Base-by-base conservation (phyloP, 2,113 vertebrate genomes). In the Albula goreensis region DNA sequence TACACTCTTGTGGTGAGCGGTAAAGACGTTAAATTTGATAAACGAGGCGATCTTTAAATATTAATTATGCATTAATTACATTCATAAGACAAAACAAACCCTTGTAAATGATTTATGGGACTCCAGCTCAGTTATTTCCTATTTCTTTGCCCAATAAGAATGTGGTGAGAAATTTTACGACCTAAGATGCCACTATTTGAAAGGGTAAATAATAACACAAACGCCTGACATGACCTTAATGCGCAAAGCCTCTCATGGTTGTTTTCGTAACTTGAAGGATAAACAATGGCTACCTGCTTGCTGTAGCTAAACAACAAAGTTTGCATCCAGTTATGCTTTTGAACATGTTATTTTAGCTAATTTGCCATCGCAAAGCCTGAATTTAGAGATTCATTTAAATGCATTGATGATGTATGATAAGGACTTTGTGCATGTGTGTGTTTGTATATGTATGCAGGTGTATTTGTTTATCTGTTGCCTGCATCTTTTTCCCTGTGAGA, bases 1-100 rank as follows among this genome's bases (percentile, higher is more conserved):
- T 80, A 87, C 89, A 90, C 91, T 92, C 89, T 91, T 89, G 92
- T 90, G 86, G 92, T 91, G 87, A 91, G 82, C 60, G 80, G 86
- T 91, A 93, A 88, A 92, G 91, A 95, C 94, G 93, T 95, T 94
- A 94, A 94, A 95, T 95, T 95, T 95, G 94, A 96, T 96, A 95
- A 96, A 95, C 90, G 94, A 94, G 94, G 91, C 91, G 90, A 95
- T 95, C 94, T 95, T 96, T 96, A 95, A 96, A 95, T 95, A 96
- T 96, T 96, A 96, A 96, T 96, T 94, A 95, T 95, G 95, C 94
- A 96, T 96, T 96, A 96, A 96, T 96, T 96, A 95, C 92, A 94
- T 95, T 96, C 92, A 91, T 93, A 90, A 92, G 91, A 94, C 92
- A 95, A 95, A 95, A 96, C 95, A 96, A 96, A 95, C 93, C 91